Evolutionary conservation across 2,888 invertebrate genomes (phyloP).

Genomic region (Rhopalosiphum nymphaeae): DNA sequence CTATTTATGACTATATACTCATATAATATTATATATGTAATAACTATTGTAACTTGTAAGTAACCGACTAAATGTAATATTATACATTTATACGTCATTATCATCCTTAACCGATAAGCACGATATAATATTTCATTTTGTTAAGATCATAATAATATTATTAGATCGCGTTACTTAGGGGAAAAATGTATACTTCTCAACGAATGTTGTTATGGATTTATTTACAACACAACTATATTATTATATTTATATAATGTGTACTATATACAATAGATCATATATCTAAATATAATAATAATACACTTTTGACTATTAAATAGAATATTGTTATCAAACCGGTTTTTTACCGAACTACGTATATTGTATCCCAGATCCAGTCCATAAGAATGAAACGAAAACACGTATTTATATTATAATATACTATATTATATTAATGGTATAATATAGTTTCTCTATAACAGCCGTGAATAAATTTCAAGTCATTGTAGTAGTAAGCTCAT

Average conservation of each 20-base stretch:
- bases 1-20: background rate
- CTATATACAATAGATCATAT: background rate
- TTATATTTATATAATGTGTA: background rate
- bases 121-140: slow-evolving; percentile 27
- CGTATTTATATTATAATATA: background rate
- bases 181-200: background rate
- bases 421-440: background rate
- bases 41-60: background rate
- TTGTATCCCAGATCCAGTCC: background rate
- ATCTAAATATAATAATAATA: slow-evolving; percentile 14
- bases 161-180: slow-evolving; percentile 34
- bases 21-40: background rate
- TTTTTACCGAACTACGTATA: slow-evolving; percentile 3
- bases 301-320: slow-evolving; percentile 27
- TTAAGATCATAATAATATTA: slow-evolving; percentile 7
- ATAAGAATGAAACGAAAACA: background rate
- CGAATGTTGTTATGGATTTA: slow-evolving; percentile 32
- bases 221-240: slow-evolving; percentile 30
- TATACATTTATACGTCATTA: slow-evolving; percentile 32
- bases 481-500: background rate
- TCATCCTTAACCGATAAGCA: slow-evolving; percentile 1
- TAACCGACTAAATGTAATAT: slow-evolving; percentile 34
- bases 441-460: slow-evolving; percentile 12
- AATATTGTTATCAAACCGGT: slow-evolving; percentile 52
- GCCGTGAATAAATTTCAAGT: background rate